Evolutionary conservation across 2,888 invertebrate genomes (phyloP), one percentile per base, ranked within the genome.

Genomic region (Ceramica pisi): DNA sequence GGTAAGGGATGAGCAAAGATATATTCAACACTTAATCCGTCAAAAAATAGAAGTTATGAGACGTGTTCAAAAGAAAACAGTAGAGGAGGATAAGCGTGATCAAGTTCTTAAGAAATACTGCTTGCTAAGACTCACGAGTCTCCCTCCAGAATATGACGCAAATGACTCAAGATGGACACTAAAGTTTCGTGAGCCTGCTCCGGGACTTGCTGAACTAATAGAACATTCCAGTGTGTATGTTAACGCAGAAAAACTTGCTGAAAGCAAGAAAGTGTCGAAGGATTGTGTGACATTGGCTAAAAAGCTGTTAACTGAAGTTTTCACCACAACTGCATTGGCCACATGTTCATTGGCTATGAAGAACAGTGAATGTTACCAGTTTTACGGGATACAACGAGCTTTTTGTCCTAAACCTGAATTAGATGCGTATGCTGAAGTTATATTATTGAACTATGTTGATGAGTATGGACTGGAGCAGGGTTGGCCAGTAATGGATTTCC

Each of bases 81-180:
- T 10, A 50, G 21, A 21, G 12, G 21, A 50, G 10, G 21, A 50
- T 5, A n/a, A 41, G 14, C 41, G 41, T 3, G 41, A 41, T 41
- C 3, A 16, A 14, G 46, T 46, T 19, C 46, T 46, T 7, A 46
- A 12, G 21, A 41, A 41, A 16, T 41, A 41, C 41, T 41, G 41
- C 14, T 41, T 14, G 14, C 41, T 41, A 5, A 14, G 14, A 14
- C 41, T 41, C 14, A 41, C 41, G 41, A 21, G 50, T 12, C 9
- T 50, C 5, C 21, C 50, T 8, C 62, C 31, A 16, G 71, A 64
- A 31, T 71, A 62, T 2, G 56, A 69, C 0, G 38, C 26, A 50
- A 50, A 50, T 44, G 61, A 57, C 56, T 57, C 71, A 16, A 56
- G 38, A 55, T 73, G 71, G 71, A 73, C 73, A 10, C 14, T 46